These are phyloP conservation scores for Oceanodroma tethys DNA, from an alignment of 2,113 vertebrate genomes.

Conservation along the genomic window DNA sequence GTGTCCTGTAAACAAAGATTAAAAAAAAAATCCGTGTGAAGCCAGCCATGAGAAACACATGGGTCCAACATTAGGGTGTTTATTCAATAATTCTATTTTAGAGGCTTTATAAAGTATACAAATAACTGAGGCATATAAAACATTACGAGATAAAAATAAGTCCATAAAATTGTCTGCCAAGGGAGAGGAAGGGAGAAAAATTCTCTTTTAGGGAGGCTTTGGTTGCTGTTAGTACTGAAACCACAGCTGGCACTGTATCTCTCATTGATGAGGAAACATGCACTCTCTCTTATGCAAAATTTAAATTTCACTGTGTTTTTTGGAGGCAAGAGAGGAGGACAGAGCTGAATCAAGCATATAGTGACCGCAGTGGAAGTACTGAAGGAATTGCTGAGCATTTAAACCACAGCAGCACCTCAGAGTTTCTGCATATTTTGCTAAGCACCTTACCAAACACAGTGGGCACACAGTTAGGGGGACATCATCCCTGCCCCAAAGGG, in stretches of 20 bases:
- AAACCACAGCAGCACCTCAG: background rate
- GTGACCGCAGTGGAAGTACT: background rate
- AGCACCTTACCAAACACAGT: background rate
- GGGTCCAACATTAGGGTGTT: background rate
- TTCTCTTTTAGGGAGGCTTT: background rate
- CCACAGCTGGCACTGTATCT: background rate
- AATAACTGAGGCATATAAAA: conserved; percentile 17
- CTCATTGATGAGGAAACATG: background rate
- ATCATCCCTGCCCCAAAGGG: background rate
- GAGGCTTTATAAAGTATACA: background rate
- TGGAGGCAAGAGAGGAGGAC: background rate
- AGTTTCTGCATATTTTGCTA: background rate
- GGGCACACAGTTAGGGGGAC: rapidly evolving
- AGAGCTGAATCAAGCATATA: background rate
- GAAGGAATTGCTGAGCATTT: background rate
- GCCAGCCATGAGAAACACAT: background rate
- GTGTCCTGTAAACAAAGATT: background rate
- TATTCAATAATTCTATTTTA: conserved; percentile 21
- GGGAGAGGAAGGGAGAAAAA: background rate
- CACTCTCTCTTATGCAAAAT: rapidly evolving
- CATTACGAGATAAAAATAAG: background rate
- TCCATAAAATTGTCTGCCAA: background rate
- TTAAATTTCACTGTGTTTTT: background rate
- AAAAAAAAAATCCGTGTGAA: background rate
- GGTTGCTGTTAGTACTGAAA: background rate